phyloP scores from a whole-genome alignment of 2,888 invertebrate species.

The Megalurothrips usitatus region DNA sequence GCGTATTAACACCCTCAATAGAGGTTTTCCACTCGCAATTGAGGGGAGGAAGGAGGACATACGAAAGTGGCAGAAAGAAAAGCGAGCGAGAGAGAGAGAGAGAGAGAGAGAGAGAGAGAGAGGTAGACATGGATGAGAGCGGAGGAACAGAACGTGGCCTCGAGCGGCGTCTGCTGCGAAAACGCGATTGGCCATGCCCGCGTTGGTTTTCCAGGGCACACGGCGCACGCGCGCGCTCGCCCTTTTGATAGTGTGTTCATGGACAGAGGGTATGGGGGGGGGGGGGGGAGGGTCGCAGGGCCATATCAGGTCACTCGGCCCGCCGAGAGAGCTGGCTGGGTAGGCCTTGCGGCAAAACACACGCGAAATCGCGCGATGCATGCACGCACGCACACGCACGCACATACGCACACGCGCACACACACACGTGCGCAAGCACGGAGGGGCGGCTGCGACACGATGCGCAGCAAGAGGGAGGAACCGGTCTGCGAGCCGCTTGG shows the following conservation, averaged over 20 bases:
- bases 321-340: no score
- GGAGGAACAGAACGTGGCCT: not conserved
- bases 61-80: not conserved
- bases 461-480: no score
- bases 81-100: not conserved
- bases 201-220: not conserved
- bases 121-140: not conserved
- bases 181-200: not conserved
- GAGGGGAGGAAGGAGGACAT: not conserved
- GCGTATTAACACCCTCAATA: not conserved
- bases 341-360: no score
- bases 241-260: no score
- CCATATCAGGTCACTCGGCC: not conserved
- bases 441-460: no score
- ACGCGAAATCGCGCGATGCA: no score
- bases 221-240: not conserved
- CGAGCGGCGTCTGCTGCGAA: not conserved
- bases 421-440: no score
- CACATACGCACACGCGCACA: no score
- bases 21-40: not conserved
- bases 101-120: not conserved
- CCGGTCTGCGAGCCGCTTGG: no score
- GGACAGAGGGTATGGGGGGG: not conserved
- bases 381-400: no score
- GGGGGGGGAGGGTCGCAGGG: not conserved